These are phyloP conservation scores for Idaea dimidiata DNA, from an alignment of 2,888 invertebrate species.

Conservation along the genomic window DNA sequence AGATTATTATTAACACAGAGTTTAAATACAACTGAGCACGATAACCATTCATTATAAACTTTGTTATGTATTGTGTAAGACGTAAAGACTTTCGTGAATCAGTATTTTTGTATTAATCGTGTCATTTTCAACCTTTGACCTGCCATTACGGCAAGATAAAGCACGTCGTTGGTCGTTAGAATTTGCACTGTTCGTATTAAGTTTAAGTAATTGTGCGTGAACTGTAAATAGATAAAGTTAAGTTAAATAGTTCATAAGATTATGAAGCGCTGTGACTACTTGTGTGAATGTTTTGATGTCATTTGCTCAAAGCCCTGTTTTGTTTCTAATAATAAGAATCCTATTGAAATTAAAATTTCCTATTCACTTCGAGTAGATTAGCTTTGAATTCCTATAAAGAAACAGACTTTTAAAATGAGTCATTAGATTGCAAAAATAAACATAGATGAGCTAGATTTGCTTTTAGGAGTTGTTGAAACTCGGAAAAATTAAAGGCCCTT, in stretches of 20 bases:
- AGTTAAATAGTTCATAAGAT: constrained; percentile 39
- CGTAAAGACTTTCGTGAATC: constrained; percentile 68
- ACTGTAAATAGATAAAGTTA: constrained; percentile 66
- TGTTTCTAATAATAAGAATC: constrained; percentile 5
- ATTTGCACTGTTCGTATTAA: constrained; percentile 60
- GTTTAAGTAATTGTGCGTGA: constrained; percentile 48
- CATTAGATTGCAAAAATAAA: constrained; percentile 34
- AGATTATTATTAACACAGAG: constrained; percentile 54
- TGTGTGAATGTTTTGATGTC: constrained; percentile 52
- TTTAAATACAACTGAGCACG: constrained; percentile 47
- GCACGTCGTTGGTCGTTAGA: constrained; percentile 68
- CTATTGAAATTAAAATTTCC: constrained; percentile 8
- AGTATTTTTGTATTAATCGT: constrained; percentile 74
- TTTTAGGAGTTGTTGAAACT: constrained; percentile 19
- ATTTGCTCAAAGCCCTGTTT: constrained; percentile 60
- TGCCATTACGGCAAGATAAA: constrained; percentile 36
- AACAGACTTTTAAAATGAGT: constrained; percentile 10
- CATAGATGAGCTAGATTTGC: constrained; percentile 52
- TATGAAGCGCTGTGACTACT: constrained; percentile 71
- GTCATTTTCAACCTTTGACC: constrained; percentile 10
- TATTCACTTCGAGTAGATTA: constrained; percentile 20
- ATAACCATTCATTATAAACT: constrained; percentile 73
- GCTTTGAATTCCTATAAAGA: constrained; percentile 7
- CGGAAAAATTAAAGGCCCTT: not conserved
- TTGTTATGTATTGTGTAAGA: constrained; percentile 74